phyloP scores from a whole-genome alignment of 1,140 invertebrate species.

The Metopolophium dirhodum region DNA sequence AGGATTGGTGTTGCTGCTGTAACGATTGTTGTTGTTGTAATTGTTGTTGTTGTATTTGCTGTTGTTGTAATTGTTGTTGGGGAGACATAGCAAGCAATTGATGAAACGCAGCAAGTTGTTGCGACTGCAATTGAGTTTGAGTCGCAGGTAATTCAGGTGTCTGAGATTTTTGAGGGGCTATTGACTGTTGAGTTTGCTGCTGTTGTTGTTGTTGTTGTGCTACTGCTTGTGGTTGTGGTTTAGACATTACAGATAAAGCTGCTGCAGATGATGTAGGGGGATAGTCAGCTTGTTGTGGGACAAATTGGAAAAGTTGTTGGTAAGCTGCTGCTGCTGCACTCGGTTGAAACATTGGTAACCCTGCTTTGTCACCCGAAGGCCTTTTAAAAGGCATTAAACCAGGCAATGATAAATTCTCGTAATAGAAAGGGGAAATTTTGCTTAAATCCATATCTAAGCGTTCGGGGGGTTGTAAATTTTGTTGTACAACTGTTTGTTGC shows the following conservation, averaged over 20 bases:
- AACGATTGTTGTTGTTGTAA: slow-evolving; percentile 24
- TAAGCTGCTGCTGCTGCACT: slow-evolving; percentile 50
- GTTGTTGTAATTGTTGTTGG: slow-evolving; percentile 40
- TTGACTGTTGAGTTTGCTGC: slow-evolving; percentile 41
- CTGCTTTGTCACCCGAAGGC: slow-evolving; percentile 41
- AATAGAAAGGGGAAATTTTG: slow-evolving; percentile 46
- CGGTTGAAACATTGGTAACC: slow-evolving; percentile 54
- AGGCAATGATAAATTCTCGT: slow-evolving; percentile 44
- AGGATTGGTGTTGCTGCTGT: slow-evolving; percentile 40
- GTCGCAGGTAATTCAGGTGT: slow-evolving; percentile 37
- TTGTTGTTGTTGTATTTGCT: slow-evolving; percentile 44
- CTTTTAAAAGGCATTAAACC: slow-evolving; percentile 50
- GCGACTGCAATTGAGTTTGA: slow-evolving; percentile 41
- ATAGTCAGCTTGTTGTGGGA: slow-evolving; percentile 20
- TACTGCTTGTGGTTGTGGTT: slow-evolving; percentile 36
- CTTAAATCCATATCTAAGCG: slow-evolving; percentile 34
- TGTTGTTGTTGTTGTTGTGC: slow-evolving; percentile 27
- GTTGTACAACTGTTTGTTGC: slow-evolving; percentile 81
- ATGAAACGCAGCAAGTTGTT: slow-evolving; percentile 51
- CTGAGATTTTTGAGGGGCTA: slow-evolving; percentile 50
- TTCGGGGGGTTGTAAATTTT: slow-evolving; percentile 70
- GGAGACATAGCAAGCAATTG: slow-evolving; percentile 48
- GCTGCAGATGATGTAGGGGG: slow-evolving; percentile 42
- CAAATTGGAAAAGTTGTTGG: slow-evolving; percentile 52
- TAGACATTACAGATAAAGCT: slow-evolving; percentile 32